Base-by-base conservation (phyloP, 2,888 invertebrate genomes). In the Gymnoscelis rufifasciata region DNA sequence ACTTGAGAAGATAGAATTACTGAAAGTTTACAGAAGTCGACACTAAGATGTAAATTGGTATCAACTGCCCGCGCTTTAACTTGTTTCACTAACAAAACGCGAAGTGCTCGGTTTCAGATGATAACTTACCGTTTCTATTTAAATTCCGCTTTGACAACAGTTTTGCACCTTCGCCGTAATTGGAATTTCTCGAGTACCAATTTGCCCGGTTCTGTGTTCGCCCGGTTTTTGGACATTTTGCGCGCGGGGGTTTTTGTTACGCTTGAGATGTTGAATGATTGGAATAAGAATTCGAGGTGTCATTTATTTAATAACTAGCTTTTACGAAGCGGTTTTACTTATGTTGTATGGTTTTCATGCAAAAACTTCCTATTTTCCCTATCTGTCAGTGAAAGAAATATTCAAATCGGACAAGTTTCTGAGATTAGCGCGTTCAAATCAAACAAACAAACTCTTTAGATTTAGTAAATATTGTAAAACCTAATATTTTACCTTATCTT, bases 11-110 rank as follows among this genome's bases (percentile, higher is more conserved):
- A 3, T 19, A 19, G 5, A 19, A 19, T 2, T 19, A 19, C 3
- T 19, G 3, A 19, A 33, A 33, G 31, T 33, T 15, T n/a, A 38
- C 23, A 30, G 15, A 41, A 41, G 35, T 35, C 13, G 19, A 28
- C 31, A 38, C 33, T 40, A 38, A 48, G 35, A 38, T 43, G 54
- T 43, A 46, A 46, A 51, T 51, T 47, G 38, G 38, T 52, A 47
- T 47, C 38, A 36, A 30, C 43, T 10, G 37, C 43, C 42, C 42
- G 30, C 29, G 23, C 19, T n/a, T 42, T 23, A 28, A 36, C 27
- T 36, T 13, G 36, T 36, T 29, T 37, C 23, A 37, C 36, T 35
- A 10, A 43, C 30, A 26, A 33, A 42, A 35, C 35, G 28, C 27
- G 28, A 35, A 42, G 42, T 14, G 27, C 31, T 15, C 41, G 26